Evolutionary conservation across 2,797 vertebrate species (phyloP).

Genomic region (Sebastes alutus): DNA sequence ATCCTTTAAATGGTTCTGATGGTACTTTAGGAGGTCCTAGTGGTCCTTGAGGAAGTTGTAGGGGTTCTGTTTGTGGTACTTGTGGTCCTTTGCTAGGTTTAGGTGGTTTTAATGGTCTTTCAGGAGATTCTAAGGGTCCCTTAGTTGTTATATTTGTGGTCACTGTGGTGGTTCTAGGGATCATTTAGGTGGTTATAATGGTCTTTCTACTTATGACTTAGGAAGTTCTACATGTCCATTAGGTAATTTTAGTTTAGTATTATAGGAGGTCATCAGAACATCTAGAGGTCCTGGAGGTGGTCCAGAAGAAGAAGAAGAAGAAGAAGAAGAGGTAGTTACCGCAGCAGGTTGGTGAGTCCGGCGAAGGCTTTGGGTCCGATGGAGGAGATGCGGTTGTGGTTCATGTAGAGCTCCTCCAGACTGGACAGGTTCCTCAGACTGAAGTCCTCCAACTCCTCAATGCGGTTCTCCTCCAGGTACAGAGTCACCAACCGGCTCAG

Average conservation of each 20-base stretch:
- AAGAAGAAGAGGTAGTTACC: constrained; percentile 18
- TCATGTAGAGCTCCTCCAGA: constrained; percentile 88
- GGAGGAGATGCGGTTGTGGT: constrained; percentile 86
- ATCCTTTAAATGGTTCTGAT: background rate
- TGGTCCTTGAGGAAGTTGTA: background rate
- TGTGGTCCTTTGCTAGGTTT: background rate
- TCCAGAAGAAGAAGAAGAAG: background rate
- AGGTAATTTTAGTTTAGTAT: too few relatives aligned
- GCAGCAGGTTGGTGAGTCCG: constrained; percentile 81
- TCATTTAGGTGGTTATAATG: background rate
- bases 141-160: background rate
- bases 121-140: background rate
- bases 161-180: background rate
- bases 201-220: background rate
- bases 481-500: constrained; percentile 84
- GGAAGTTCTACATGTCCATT: background rate
- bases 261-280: background rate
- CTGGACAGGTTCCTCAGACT: constrained; percentile 82
- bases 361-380: constrained; percentile 84
- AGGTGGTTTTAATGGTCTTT: background rate
- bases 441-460: constrained; percentile 83
- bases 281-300: background rate
- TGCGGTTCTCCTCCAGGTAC: constrained; percentile 87
- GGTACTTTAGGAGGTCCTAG: background rate
- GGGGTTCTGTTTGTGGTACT: background rate